phyloP scores from a whole-genome alignment of 1,140 invertebrate genomes.

The Drosophila nigrodunni region DNA sequence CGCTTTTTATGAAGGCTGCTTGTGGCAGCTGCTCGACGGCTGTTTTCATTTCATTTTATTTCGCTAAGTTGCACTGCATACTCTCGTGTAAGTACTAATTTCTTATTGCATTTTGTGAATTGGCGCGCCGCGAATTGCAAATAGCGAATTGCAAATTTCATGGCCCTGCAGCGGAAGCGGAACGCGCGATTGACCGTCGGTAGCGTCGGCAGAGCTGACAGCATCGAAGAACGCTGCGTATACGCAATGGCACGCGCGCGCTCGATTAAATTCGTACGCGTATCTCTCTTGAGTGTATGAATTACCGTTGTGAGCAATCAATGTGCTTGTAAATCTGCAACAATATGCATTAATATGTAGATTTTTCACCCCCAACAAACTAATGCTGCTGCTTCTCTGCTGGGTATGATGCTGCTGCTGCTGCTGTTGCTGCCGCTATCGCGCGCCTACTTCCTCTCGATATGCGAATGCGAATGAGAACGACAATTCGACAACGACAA shows the following conservation, averaged over 20 bases:
- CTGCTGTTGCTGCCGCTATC: constrained; percentile 44
- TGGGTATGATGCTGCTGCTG: constrained; percentile 8
- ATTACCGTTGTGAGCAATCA: constrained; percentile 63
- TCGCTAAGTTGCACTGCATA: constrained; percentile 26
- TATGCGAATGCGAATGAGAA: constrained; percentile 68
- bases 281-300: constrained; percentile 8
- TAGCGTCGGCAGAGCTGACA: constrained; percentile 25
- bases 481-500: constrained; percentile 45
- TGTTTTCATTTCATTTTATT: constrained; percentile 48
- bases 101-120: constrained; percentile 43
- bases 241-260: constrained; percentile 75
- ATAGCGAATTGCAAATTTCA: constrained; percentile 47
- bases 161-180: constrained; percentile 58
- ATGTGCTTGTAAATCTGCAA: constrained; percentile 60
- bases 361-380: background rate
- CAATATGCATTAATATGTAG: constrained; percentile 58
- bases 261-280: background rate
- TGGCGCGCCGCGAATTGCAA: constrained; percentile 34
- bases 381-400: background rate
- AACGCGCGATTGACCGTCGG: constrained; percentile 49
- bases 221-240: constrained; percentile 59
- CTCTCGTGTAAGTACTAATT: constrained; percentile 5
- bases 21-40: constrained; percentile 26
- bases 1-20: constrained; percentile 43
- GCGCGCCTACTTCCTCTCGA: constrained; percentile 74